A percentile compares a stretch with the other conserved stretches of the same genome.
These are phyloP conservation scores for Amphipyra berbera DNA, from an alignment of 2,888 invertebrate species.

Conservation along the genomic window DNA sequence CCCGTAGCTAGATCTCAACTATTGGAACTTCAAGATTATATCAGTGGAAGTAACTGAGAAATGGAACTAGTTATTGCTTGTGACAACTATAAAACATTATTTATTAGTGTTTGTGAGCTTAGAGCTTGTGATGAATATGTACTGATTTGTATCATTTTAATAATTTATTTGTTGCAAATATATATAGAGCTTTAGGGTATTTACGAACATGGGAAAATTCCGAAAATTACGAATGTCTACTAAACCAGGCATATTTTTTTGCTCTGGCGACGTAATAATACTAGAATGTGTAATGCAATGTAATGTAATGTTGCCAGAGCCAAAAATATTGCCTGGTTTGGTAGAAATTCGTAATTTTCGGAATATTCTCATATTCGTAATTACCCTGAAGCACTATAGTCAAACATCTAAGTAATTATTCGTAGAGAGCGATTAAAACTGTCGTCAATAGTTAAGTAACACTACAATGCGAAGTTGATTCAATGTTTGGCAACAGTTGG, in stretches of 20 bases:
- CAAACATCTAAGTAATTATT: conserved; percentile 15
- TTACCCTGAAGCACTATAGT: too few relatives aligned
- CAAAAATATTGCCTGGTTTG: too few relatives aligned
- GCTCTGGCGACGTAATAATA: too few relatives aligned
- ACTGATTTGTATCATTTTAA: conserved; percentile 62
- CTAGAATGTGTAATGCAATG: too few relatives aligned
- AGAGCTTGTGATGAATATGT: conserved; percentile 65
- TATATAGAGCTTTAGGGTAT: too few relatives aligned
- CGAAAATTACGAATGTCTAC: too few relatives aligned
- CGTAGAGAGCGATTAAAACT: conserved; percentile 23
- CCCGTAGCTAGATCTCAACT: conserved; percentile 46
- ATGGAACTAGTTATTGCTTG: conserved; percentile 71
- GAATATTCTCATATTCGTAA: too few relatives aligned
- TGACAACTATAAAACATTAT: conserved; percentile 73
- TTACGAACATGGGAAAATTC: too few relatives aligned
- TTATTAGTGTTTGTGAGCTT: conserved; percentile 68
- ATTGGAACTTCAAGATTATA: conserved; percentile 61
- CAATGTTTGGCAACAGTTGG: conserved; percentile 56
- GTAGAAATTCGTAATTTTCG: too few relatives aligned
- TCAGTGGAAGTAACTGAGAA: conserved; percentile 67
- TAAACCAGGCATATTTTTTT: too few relatives aligned
- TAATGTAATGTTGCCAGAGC: too few relatives aligned
- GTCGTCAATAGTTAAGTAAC: conserved; percentile 42
- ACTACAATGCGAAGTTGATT: conserved; percentile 46
- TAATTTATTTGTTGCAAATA: conserved; percentile 44